Base-by-base conservation (phyloP, 2,888 invertebrate species). In the Aproaerema taeniolella region DNA sequence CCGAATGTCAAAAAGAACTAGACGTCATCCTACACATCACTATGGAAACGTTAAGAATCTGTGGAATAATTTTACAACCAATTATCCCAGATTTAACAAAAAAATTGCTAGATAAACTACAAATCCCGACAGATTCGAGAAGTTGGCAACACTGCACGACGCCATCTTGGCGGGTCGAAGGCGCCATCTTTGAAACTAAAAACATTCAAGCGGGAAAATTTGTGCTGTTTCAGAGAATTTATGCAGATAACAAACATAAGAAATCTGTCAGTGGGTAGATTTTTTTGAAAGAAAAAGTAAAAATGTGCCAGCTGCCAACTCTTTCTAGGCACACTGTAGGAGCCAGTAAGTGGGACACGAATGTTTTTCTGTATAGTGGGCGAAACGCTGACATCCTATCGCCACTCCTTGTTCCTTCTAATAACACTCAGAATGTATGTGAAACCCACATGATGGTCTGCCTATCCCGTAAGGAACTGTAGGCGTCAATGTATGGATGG, bases 11-110 rank as follows among this genome's bases (percentile, higher is more conserved):
- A 34, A 81, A 89, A 30, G 87, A 91, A 55, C 74, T 96, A 1
- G 89, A 92, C 58, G 90, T 91, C 10, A 90, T 97, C 35, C 87
- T 98, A 41, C 93, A 94, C 63, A 73, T 98, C 31, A 92, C 94
- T 13, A 87, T 98, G 82, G 98, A 99, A 78, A 91, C 93, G 0
- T 74, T 96, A 30, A 88, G 98, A 53, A 90, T 96, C 41, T 66
- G 64, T 26, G 69, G 48, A 0, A 92, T 98, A 44, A 89, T 96
- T 26, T 76, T 99, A 15, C 93, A 93, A 58, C 99, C 99, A 0
- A 89, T 99, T 13, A 88, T 95, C 39, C 99, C 99, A 2, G 88
- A 88, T 37, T 71, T 96, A 54, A 78, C 92, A 1, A 67, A 77
- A 11, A 89, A 86, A 47, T 73, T 97, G 41, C 80, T 99, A 48